Evolutionary conservation across 1,140 invertebrate genomes (phyloP), one percentile per base, ranked within the genome.

Genomic region (Drosophila asahinai): DNA sequence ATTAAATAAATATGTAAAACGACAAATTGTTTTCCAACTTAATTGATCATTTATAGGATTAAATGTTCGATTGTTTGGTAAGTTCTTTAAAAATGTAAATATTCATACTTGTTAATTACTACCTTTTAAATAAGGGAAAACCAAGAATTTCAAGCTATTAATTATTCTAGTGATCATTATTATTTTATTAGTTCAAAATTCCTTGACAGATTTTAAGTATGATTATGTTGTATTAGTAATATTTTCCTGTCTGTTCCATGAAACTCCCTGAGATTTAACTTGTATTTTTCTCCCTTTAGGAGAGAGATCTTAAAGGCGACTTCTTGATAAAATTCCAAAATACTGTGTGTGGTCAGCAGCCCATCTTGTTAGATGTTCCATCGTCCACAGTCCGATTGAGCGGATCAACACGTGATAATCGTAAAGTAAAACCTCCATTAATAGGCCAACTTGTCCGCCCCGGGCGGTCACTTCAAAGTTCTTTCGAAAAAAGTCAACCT

Each of bases 391-490:
- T 45, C 30, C 65, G 19, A 30, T 48, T 49, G 38, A 14, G 30
- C 25, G 27, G 71, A 45, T 61, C 47, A 76, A 42, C 73, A 67
- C 72, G 73, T 77, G 45, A 52, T 42, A 42, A 61, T 80, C 80
- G 71, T 86, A 78, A 81, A 79, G 58, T 57, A 48, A 61, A 77
- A 59, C 59, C 51, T 48, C 66, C 59, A 78, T 84, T 81, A 84
- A 81, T 81, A 61, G 59, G 43, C 42, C 43, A 60, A 51, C 25
- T 27, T 22, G 40, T 49, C 48, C 25, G 38, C 51, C 7, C 47
- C 47, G 2, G 22, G 70, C 81, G 86, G 77, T 48, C 38, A 68
- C 81, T 72, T 89, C 84, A 87, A 87, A 87, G 80, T 60, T 68
- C 42, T 59, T 51, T 47, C 49, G 22, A 65, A 77, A 77, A 80